Conservation (phyloP, 2,113 vertebrate genomes). For the cattle (Bos taurus) region DNA sequence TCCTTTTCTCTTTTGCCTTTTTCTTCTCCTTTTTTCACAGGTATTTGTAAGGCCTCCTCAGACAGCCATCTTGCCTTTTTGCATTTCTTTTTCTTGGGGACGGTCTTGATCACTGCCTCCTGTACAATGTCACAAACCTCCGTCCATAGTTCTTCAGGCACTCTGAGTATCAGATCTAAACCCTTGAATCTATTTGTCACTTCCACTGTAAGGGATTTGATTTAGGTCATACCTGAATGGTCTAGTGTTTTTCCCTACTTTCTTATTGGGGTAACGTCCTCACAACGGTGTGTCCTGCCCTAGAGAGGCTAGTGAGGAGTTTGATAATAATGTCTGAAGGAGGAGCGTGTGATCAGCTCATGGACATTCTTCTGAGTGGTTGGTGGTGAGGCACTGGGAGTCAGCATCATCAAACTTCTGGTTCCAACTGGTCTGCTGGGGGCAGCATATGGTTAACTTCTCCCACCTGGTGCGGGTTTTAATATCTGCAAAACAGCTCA, state of each 20-base stretch:
- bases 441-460: background rate
- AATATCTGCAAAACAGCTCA: background rate
- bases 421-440: background rate
- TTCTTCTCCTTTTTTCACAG: background rate
- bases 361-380: background rate
- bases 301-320: background rate
- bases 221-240: background rate
- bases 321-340: background rate
- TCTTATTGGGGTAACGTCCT: rapidly evolving
- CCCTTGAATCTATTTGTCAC: background rate
- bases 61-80: background rate
- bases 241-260: background rate
- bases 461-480: background rate
- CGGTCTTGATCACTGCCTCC: background rate
- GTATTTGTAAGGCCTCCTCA: background rate
- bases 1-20: background rate
- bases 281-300: background rate
- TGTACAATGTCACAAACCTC: background rate
- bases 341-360: rapidly evolving
- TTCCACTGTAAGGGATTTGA: background rate
- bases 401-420: background rate
- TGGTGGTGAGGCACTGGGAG: background rate
- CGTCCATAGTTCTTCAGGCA: background rate
- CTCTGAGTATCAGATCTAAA: background rate
- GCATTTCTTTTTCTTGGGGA: background rate